Conservation (phyloP, 2,797 vertebrate genomes). For the Pseudochirops corinnae region DNA sequence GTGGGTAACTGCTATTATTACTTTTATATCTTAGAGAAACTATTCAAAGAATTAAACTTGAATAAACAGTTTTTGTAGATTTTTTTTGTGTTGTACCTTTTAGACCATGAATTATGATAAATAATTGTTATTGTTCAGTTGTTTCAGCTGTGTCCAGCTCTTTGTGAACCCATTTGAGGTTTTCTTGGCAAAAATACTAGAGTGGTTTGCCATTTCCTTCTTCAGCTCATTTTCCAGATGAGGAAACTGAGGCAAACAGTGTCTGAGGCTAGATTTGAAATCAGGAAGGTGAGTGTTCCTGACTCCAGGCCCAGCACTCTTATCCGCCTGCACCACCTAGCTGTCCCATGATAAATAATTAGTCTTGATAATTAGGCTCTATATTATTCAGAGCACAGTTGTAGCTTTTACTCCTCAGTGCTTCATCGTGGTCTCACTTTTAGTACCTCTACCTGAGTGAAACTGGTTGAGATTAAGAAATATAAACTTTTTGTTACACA, state of each 20-base stretch:
- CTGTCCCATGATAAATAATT: neutral
- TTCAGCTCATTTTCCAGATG: neutral
- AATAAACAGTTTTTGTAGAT: neutral
- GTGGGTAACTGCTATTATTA: neutral
- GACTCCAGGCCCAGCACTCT: neutral
- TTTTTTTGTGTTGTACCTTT: neutral
- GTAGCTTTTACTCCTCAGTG: neutral
- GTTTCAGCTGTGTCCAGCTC: neutral
- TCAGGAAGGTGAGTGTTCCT: neutral
- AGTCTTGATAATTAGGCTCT: neutral
- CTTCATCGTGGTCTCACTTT: constrained; percentile 9
- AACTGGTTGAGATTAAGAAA: constrained; percentile 2
- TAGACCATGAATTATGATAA: neutral
- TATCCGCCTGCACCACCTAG: neutral
- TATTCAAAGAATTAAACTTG: neutral
- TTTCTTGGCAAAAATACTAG: neutral
- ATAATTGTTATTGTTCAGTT: neutral
- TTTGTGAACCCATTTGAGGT: neutral
- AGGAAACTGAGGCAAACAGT: neutral
- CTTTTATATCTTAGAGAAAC: neutral
- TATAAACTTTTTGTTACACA: constrained; percentile 32
- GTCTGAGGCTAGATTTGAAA: neutral
- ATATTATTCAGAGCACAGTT: neutral
- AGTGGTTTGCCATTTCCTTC: neutral
- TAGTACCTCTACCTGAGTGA: constrained; percentile 3